These are phyloP conservation scores for Araneus ventricosus DNA, from an alignment of 1,140 invertebrate genomes.

Conservation along the genomic window DNA sequence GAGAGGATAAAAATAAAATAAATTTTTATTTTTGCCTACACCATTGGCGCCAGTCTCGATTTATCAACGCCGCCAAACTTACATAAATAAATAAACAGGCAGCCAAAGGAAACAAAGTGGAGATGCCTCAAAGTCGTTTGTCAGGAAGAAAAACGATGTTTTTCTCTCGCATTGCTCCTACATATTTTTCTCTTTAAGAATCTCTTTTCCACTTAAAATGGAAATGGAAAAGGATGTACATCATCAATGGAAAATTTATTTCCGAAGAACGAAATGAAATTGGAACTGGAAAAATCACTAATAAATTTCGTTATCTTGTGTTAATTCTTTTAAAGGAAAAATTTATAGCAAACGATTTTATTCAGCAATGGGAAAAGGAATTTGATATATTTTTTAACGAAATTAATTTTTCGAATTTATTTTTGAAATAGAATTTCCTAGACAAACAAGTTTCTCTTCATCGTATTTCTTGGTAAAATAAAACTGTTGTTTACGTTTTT, in stretches of 20 bases:
- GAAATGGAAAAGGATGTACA: neutral
- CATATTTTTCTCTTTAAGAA: neutral
- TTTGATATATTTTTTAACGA: neutral
- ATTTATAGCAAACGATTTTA: neutral
- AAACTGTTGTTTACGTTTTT: too few species aligned
- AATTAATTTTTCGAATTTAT: neutral
- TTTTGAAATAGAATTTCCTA: neutral
- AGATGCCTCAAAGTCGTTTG: conserved; percentile 53
- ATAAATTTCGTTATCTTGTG: neutral
- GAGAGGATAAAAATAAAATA: neutral
- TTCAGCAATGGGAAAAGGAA: neutral
- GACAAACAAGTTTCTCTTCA: too few species aligned
- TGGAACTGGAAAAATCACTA: neutral
- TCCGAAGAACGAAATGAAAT: neutral
- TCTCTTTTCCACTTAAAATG: conserved; percentile 17
- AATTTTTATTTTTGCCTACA: neutral
- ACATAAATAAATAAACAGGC: conserved; percentile 65
- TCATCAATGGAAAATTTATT: neutral
- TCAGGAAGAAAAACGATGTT: conserved; percentile 54
- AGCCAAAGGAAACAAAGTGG: conserved; percentile 49
- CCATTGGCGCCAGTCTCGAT: conserved; percentile 23
- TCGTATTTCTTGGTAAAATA: too few species aligned
- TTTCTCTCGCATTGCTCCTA: neutral
- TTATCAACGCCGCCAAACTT: conserved; percentile 55
- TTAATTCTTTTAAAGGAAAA: neutral